Conservation (phyloP, 2,888 invertebrate genomes). For the Hemithea aestivaria region DNA sequence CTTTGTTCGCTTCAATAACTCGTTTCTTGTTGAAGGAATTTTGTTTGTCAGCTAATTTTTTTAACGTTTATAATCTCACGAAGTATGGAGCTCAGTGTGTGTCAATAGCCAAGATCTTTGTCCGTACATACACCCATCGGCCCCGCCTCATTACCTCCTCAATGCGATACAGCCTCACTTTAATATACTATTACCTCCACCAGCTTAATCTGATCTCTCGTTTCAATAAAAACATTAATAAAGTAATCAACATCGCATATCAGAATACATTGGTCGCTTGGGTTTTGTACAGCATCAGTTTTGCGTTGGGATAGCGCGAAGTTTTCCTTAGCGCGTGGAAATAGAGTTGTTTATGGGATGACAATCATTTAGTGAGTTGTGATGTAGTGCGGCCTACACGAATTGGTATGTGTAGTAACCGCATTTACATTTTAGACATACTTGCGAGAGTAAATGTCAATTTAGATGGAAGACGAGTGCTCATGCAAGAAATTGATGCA, state of each 20-base stretch:
- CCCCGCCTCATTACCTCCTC: conserved; percentile 74
- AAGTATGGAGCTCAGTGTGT: conserved; percentile 51
- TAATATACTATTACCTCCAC: conserved; percentile 60
- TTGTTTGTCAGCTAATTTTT: conserved; percentile 27
- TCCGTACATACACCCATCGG: conserved; percentile 65
- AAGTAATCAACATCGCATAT: conserved; percentile 65
- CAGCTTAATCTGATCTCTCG: conserved; percentile 54
- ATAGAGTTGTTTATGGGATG: conserved; percentile 41
- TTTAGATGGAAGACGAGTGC: conserved; percentile 69
- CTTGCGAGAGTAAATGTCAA: conserved; percentile 75
- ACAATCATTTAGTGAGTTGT: conserved; percentile 19
- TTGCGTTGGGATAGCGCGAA: conserved; percentile 28
- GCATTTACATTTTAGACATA: conserved; percentile 75
- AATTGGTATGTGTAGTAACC: conserved; percentile 68
- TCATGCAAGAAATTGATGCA: conserved; percentile 68
- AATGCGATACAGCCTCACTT: conserved; percentile 59
- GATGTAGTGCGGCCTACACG: conserved; percentile 38
- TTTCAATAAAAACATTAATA: conserved; percentile 69
- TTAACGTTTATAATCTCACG: conserved; percentile 51
- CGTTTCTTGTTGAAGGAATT: conserved; percentile 22
- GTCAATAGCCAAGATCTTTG: conserved; percentile 64
- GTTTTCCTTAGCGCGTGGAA: conserved; percentile 32
- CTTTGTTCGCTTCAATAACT: conserved; percentile 39
- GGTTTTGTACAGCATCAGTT: conserved; percentile 37
- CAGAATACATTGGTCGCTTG: conserved; percentile 57